Evolutionary conservation across 2,888 invertebrate genomes (phyloP).

Genomic region (Dysmachus trigonus): DNA sequence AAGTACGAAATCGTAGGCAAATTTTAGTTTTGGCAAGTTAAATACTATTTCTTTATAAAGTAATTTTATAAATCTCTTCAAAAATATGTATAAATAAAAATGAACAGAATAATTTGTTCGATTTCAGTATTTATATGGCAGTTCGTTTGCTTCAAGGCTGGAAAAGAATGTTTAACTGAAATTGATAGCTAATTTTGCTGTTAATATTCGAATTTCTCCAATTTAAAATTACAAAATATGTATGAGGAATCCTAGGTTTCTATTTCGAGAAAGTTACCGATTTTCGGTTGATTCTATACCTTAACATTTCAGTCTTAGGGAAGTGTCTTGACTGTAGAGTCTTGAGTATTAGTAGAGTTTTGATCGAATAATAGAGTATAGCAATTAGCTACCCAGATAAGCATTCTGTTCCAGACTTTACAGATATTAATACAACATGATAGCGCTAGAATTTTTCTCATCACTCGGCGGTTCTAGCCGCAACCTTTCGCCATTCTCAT

Average conservation of each 20-base stretch:
- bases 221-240: background rate
- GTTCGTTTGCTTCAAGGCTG: background rate
- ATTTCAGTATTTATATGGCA: background rate
- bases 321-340: background rate
- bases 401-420: background rate
- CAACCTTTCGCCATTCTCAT: constrained; percentile 57
- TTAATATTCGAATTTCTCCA: background rate
- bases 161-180: background rate
- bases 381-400: background rate
- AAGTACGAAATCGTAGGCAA: no score
- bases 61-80: background rate
- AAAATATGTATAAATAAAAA: background rate
- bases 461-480: constrained; percentile 59
- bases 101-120: background rate
- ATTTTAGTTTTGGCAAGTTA: background rate
- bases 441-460: constrained; percentile 62
- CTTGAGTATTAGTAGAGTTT: background rate
- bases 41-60: background rate
- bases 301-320: no score
- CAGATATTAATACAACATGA: constrained; percentile 61
- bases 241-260: background rate
- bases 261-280: background rate
- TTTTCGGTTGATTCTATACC: background rate
- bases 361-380: background rate
- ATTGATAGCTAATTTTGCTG: background rate